Evolutionary conservation across 2,113 vertebrate genomes (phyloP).

Genomic region (Psammodynastes pulverulentus): DNA sequence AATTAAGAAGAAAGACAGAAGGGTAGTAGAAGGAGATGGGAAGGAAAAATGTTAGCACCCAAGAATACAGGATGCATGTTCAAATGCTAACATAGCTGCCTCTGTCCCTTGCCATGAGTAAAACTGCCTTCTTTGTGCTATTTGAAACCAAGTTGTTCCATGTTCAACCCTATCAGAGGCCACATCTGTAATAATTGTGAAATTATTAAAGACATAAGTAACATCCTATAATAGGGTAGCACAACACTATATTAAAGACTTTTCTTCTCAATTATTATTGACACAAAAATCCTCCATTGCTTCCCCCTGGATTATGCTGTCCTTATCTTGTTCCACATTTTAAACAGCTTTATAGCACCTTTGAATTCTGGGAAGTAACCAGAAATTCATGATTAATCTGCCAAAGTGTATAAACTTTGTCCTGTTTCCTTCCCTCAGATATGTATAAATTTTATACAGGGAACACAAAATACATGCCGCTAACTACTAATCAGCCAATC

Average conservation of each 20-base stretch:
- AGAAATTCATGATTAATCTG: background rate
- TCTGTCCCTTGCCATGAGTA: background rate
- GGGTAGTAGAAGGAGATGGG: no score
- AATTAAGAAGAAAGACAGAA: no score
- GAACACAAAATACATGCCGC: background rate
- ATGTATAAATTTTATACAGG: background rate
- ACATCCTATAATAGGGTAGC: background rate
- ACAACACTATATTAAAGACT: background rate
- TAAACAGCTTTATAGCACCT: background rate
- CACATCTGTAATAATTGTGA: background rate
- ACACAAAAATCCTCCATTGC: background rate
- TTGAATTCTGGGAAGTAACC: background rate
- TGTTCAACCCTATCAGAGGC: background rate
- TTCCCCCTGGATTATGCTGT: background rate
- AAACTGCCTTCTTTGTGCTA: background rate
- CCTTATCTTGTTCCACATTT: background rate
- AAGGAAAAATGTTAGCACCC: background rate
- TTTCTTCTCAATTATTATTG: background rate
- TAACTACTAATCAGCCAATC: background rate
- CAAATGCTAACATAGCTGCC: background rate
- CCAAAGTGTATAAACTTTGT: background rate
- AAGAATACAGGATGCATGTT: background rate
- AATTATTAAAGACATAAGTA: background rate
- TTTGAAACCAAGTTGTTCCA: background rate
- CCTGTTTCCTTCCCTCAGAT: background rate